A percentile compares a stretch with the other conserved stretches of the same genome.
phyloP scores from a whole-genome alignment of 2,113 vertebrate genomes.

The Empidonax alnorum region DNA sequence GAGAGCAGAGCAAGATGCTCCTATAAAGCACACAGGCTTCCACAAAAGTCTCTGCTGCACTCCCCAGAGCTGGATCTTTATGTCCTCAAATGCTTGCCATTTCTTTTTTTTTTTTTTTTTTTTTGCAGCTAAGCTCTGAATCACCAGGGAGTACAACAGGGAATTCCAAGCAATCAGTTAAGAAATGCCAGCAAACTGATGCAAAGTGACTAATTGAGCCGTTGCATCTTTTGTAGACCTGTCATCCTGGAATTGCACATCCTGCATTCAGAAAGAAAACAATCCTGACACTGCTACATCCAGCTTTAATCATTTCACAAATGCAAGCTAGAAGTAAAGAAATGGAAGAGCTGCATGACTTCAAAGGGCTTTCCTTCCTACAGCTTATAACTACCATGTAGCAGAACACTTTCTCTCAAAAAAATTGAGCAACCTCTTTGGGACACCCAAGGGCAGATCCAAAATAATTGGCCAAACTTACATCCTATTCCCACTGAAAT shows the following conservation, averaged over 20 bases:
- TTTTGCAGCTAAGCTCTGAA: not conserved
- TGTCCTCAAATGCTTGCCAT: not conserved
- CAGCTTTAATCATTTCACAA: slow-evolving; percentile 6
- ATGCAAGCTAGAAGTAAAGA: not conserved
- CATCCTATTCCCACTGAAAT: not conserved
- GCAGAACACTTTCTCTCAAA: not conserved
- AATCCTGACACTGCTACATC: not conserved
- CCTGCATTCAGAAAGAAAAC: slow-evolving; percentile 4
- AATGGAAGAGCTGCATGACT: not conserved
- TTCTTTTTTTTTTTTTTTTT: not conserved
- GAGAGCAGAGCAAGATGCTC: not conserved
- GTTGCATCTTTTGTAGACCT: not conserved
- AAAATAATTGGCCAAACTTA: not conserved
- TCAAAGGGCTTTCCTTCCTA: not conserved
- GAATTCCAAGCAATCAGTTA: slow-evolving; percentile 18
- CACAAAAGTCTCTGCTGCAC: not conserved
- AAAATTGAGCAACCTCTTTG: not conserved
- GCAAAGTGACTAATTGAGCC: slow-evolving; percentile 37
- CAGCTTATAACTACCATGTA: not conserved
- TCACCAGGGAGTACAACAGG: not conserved
- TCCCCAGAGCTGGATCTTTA: not conserved
- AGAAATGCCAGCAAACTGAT: slow-evolving; percentile 14
- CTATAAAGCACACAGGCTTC: not conserved
- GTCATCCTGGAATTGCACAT: slow-evolving; percentile 27
- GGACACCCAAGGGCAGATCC: not conserved